Base-by-base conservation (phyloP, 64 coral and sea anemone genomes). In the Montipora cactus region DNA sequence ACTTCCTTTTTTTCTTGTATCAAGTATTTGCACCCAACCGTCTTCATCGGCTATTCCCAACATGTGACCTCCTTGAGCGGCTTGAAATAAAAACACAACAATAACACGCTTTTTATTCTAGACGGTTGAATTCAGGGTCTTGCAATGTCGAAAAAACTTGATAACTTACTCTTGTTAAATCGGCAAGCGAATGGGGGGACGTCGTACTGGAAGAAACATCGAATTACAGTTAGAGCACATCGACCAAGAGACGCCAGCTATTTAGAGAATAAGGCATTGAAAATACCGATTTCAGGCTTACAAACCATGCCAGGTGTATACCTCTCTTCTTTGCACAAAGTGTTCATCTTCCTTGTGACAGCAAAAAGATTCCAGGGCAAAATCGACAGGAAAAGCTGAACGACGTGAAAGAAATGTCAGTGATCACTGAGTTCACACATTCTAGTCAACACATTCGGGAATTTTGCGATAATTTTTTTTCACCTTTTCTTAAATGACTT, bases 131-230 rank as follows among this genome's bases (percentile, higher is more conserved):
- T 37, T 37, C 37, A 37, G 37, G 37, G 37, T 37, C 37, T 37
- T 37, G 37, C 37, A 79, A 6, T 9, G 4, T 21, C 7, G 74
- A 72, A 76, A 20, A 57, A 16, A 64, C 13, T 64, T 7, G 61
- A 12, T 21, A 20, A 59, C 89, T 96, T 96, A 99, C 98, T 88
- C 51, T 92, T 94, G 66, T 89, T 96, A 74, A 99, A 99, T 9
- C 93, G 79, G 50, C 94, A 96, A 51, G 98, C 92, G 87, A 99
- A 99, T 67, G 98, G 98, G 2, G 98, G 98, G 28, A 99, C 95
- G 45, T 94, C 92, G 45, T 74, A 80, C 98, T 99, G 78, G 44
- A 96, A 77, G 5, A 69, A 87, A 78, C 37, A 37, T 37, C 37
- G 37, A 37, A 37, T 37, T 37, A 37, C 37, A 37, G 37, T 37